Base-by-base conservation (phyloP, 2,888 invertebrate genomes). In the Bellardia pandia region DNA sequence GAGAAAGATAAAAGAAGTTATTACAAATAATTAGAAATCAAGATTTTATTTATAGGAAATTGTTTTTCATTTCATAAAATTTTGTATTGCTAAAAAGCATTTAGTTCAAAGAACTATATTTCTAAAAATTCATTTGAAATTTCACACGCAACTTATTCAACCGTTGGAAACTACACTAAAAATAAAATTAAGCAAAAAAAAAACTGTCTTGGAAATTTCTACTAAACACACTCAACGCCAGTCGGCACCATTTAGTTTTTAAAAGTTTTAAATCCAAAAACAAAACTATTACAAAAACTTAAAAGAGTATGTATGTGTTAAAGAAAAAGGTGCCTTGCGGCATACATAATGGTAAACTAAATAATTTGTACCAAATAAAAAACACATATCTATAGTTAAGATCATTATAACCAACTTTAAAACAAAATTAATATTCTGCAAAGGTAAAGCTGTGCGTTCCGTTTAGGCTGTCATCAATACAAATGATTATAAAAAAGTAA, bases 91-190 rank as follows among this genome's bases (percentile, higher is more conserved):
- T 3, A 14, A 56, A 42, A 16, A 11, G 53, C 33, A 69, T 64
- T 53, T 42, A 69, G 86, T 86, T 86, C 86, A 83, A 16, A 71
- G 82, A 83, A 78, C 84, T 60, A 37, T 33, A 68, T 69, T 30
- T 30, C 1, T 9, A 48, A 66, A 74, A 62, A 16, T 42, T 72
- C 8, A 45, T 58, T 78, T 75, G 2, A 42, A 87, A 88, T 82
- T 86, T 88, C 78, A 84, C 84, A 86, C 86, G 64, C 60, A 86
- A 77, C 71, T 79, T 69, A 86, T 78, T 85, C 78, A 88, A 85
- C 76, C 82, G 77, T 77, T 74, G 75, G 71, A 71, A 66, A 48
- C 37, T 13, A 58, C 11, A 75, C 60, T 11, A 51, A 13, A 56
- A 62, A 13, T 13, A 45, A 68, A 45, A 45, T 13, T 2, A 23